Evolutionary conservation across 2,888 invertebrate species (phyloP).

Genomic region (Apodemia zela): DNA sequence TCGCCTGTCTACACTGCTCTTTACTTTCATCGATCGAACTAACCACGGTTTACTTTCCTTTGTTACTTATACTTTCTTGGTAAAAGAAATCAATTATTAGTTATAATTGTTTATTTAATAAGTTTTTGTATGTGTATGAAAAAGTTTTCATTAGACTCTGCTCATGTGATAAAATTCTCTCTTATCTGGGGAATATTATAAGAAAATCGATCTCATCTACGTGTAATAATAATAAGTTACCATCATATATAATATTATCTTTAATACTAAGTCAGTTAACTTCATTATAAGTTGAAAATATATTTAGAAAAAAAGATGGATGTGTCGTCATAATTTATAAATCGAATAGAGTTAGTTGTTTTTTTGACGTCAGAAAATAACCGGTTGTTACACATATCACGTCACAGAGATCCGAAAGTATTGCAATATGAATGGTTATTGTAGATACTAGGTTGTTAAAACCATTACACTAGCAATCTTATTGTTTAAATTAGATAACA

Average conservation of each 20-base stretch:
- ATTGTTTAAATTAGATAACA: neutral
- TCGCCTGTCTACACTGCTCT: constrained; percentile 68
- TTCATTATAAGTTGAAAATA: too few species aligned
- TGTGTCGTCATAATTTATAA: too few species aligned
- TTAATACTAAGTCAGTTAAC: too few species aligned
- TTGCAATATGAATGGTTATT: neutral
- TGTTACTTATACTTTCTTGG: constrained; percentile 65
- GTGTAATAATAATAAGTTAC: too few species aligned
- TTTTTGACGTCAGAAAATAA: too few species aligned
- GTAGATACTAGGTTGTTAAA: neutral
- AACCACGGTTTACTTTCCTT: constrained; percentile 78
- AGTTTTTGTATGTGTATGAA: neutral
- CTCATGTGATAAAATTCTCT: too few species aligned
- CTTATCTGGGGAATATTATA: too few species aligned
- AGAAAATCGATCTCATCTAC: too few species aligned
- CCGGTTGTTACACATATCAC: neutral
- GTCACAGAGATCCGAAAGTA: neutral
- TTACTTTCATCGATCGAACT: constrained; percentile 78
- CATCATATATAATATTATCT: too few species aligned
- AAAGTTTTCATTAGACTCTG: too few species aligned
- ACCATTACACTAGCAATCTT: neutral
- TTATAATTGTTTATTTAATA: neutral
- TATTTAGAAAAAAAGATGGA: too few species aligned
- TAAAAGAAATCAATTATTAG: constrained; percentile 3
- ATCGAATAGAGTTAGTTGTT: too few species aligned